phyloP scores from a whole-genome alignment of 2,113 vertebrate species.

The Hepsetus odoe region DNA sequence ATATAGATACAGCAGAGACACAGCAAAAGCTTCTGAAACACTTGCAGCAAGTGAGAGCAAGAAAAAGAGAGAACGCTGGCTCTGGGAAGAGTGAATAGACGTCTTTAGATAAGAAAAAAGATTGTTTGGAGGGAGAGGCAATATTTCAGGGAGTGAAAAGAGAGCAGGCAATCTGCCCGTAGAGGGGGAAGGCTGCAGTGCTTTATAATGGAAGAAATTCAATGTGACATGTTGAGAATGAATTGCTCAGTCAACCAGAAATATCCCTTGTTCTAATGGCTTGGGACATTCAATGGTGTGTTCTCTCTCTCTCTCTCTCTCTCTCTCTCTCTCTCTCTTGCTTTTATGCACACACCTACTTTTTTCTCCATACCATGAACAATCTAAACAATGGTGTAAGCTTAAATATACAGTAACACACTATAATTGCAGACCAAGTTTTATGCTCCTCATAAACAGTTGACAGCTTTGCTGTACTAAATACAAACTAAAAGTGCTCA shows the following conservation, averaged over 20 bases:
- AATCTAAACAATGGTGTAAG: not conserved
- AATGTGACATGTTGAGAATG: conserved; percentile 86
- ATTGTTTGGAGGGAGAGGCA: conserved; percentile 74
- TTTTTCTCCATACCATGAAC: conserved; percentile 20
- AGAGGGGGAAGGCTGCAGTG: conserved; percentile 78
- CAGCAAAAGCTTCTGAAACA: not conserved
- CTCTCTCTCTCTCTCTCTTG: conserved; percentile 62
- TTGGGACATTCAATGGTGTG: conserved; percentile 79
- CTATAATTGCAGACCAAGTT: not conserved
- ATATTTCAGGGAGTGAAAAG: conserved; percentile 79
- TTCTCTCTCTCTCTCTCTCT: conserved; percentile 59
- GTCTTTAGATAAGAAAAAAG: conserved; percentile 65
- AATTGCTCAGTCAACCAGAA: conserved; percentile 85
- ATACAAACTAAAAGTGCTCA: not conserved
- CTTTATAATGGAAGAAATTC: conserved; percentile 86
- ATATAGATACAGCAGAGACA: no score
- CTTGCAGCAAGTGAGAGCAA: not conserved
- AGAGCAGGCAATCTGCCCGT: conserved; percentile 81
- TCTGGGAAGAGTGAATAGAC: conserved; percentile 41
- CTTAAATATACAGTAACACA: conserved; percentile 6
- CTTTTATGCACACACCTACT: not conserved
- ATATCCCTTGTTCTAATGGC: conserved; percentile 85
- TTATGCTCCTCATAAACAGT: not conserved
- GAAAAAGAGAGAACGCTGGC: conserved; percentile 2
- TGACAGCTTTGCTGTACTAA: not conserved